Percentiles rank a stretch among this genome's conserved stretches.
phyloP scores from a whole-genome alignment of 1,140 invertebrate genomes.

The Choristoneura fumiferana region DNA sequence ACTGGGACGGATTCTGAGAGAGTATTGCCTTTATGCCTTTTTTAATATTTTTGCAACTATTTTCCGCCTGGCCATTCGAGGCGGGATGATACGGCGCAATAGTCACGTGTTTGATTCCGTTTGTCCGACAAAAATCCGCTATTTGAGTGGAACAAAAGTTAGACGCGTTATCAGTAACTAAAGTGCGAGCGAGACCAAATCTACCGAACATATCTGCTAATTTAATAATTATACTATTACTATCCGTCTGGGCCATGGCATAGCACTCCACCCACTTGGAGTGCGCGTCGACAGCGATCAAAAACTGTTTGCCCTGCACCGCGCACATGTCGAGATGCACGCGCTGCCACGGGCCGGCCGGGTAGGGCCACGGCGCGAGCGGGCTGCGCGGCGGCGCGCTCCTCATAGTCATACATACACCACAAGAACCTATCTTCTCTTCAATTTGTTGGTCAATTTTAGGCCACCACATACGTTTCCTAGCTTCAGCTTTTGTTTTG shows the following conservation, averaged over 20 bases:
- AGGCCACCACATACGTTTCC: conserved; percentile 43
- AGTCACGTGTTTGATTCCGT: conserved; percentile 21
- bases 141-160: conserved; percentile 17
- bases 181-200: conserved; percentile 15
- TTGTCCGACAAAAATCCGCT: conserved; percentile 14
- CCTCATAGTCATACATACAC: neutral
- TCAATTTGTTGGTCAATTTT: conserved; percentile 37
- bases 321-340: conserved; percentile 20
- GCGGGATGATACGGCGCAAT: conserved; percentile 20
- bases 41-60: conserved; percentile 20
- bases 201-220: conserved; percentile 19
- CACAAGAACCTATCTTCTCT: conserved; percentile 9
- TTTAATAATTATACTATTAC: neutral
- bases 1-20: neutral
- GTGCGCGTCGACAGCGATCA: conserved; percentile 16
- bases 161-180: conserved; percentile 21
- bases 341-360: conserved; percentile 15
- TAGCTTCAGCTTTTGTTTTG: conserved; percentile 36
- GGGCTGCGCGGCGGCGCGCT: neutral
- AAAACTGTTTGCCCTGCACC: conserved; percentile 1
- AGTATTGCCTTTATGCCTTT: conserved; percentile 18
- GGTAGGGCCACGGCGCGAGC: conserved; percentile 18
- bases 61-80: conserved; percentile 22
- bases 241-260: conserved; percentile 4
- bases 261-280: conserved; percentile 22